phyloP scores from a whole-genome alignment of 2,888 invertebrate species.

The Andricus curvator region DNA sequence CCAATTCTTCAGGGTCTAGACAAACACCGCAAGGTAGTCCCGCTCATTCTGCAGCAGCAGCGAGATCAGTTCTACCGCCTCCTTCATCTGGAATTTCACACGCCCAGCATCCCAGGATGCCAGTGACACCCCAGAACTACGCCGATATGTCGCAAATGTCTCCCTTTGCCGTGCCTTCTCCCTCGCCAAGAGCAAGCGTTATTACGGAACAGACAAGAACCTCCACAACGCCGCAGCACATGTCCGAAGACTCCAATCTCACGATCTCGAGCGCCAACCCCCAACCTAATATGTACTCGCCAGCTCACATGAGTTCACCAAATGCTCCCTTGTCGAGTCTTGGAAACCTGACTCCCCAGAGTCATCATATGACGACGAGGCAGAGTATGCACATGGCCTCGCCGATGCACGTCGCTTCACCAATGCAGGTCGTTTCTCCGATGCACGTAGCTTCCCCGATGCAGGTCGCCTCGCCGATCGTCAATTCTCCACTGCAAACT shows the following conservation, averaged over 20 bases:
- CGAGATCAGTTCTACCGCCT: slow-evolving; percentile 72
- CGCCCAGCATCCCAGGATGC: slow-evolving; percentile 79
- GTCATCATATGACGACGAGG: slow-evolving; percentile 67
- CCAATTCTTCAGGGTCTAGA: slow-evolving; percentile 79
- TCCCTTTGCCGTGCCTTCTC: slow-evolving; percentile 81
- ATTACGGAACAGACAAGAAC: slow-evolving; percentile 75
- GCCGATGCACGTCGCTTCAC: slow-evolving; percentile 62
- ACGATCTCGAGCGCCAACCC: slow-evolving; percentile 66
- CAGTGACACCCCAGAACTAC: slow-evolving; percentile 70
- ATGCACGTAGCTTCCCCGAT: slow-evolving; percentile 69
- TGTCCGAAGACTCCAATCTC: slow-evolving; percentile 70
- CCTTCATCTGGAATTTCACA: slow-evolving; percentile 76
- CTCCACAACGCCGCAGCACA: slow-evolving; percentile 72
- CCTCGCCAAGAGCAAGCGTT: slow-evolving; percentile 76
- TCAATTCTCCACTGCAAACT: slow-evolving; percentile 45
- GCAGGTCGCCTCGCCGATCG: slow-evolving; percentile 59
- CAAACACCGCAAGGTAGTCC: slow-evolving; percentile 79
- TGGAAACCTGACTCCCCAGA: slow-evolving; percentile 68
- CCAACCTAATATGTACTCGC: slow-evolving; percentile 74
- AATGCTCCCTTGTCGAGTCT: slow-evolving; percentile 64
- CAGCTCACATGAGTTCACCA: slow-evolving; percentile 74
- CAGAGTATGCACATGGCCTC: slow-evolving; percentile 68
- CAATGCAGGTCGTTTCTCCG: slow-evolving; percentile 57
- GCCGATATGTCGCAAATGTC: slow-evolving; percentile 74
- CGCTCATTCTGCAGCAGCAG: slow-evolving; percentile 80